Evolutionary conservation across 2,888 invertebrate genomes (phyloP).

Genomic region (Harpalus rufipes): DNA sequence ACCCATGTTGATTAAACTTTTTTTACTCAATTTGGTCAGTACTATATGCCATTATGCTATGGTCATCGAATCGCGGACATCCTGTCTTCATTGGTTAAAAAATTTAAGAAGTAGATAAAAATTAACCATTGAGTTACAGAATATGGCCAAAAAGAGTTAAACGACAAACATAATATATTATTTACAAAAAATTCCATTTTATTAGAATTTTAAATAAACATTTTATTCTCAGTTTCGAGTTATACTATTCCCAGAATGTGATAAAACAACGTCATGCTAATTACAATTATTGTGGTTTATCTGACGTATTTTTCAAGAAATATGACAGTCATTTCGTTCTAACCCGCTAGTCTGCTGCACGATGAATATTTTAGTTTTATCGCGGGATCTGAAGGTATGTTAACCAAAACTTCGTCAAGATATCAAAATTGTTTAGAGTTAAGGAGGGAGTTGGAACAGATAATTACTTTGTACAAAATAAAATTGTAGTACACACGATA

Average conservation of each 20-base stretch:
- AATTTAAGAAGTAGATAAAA: too few species aligned
- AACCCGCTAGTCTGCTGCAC: not conserved
- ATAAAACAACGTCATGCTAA: constrained; percentile 8
- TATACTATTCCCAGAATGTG: not conserved
- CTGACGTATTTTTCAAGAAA: constrained; percentile 32
- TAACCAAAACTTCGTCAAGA: not conserved
- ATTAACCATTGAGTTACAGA: too few species aligned
- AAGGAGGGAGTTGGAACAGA: not conserved
- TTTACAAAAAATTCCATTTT: not conserved
- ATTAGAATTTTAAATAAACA: not conserved
- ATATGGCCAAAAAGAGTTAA: too few species aligned
- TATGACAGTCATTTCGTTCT: constrained; percentile 30
- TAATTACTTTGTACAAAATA: not conserved
- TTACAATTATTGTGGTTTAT: not conserved
- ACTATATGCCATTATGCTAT: too few species aligned
- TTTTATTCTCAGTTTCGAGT: not conserved
- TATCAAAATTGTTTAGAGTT: constrained; percentile 1
- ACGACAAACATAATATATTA: too few species aligned
- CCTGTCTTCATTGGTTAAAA: too few species aligned
- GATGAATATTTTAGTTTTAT: not conserved
- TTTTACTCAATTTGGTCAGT: too few species aligned
- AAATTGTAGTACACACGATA: not conserved
- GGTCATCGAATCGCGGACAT: too few species aligned
- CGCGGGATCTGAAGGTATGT: not conserved
- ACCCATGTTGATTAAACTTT: too few species aligned